Conservation (phyloP, 2,888 invertebrate genomes). For the Mesoligia furuncula region DNA sequence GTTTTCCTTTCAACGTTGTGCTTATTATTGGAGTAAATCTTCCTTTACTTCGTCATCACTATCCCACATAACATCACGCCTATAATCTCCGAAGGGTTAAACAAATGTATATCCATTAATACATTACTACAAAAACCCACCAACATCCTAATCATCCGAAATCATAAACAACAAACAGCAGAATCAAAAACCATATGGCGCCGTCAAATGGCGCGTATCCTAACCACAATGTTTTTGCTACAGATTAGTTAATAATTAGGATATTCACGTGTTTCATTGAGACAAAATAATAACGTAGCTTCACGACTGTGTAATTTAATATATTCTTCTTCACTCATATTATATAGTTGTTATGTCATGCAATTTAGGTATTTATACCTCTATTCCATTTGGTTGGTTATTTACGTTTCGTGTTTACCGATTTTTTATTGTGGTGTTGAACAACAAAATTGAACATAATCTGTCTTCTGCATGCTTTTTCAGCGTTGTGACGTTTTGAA, state of each 20-base stretch:
- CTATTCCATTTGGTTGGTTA: background rate
- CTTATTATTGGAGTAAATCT: background rate
- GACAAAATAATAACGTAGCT: slow-evolving; percentile 11
- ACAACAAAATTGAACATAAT: background rate
- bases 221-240: slow-evolving; percentile 52
- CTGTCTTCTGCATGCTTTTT: background rate
- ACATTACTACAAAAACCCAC: background rate
- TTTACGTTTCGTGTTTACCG: background rate
- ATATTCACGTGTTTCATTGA: slow-evolving; percentile 37
- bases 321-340: slow-evolving; percentile 1
- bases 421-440: background rate
- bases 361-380: no score
- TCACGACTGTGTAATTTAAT: slow-evolving; percentile 39
- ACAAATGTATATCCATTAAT: background rate
- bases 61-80: background rate
- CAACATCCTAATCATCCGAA: background rate
- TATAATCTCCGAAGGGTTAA: background rate
- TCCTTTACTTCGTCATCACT: background rate
- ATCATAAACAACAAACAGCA: background rate
- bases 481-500: background rate
- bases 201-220: slow-evolving; percentile 30
- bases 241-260: slow-evolving; percentile 53
- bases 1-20: background rate
- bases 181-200: slow-evolving; percentile 29
- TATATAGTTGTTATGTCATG: slow-evolving; percentile 18